phyloP scores from a whole-genome alignment of 1,140 invertebrate species.

The Luehdorfia chinensis region DNA sequence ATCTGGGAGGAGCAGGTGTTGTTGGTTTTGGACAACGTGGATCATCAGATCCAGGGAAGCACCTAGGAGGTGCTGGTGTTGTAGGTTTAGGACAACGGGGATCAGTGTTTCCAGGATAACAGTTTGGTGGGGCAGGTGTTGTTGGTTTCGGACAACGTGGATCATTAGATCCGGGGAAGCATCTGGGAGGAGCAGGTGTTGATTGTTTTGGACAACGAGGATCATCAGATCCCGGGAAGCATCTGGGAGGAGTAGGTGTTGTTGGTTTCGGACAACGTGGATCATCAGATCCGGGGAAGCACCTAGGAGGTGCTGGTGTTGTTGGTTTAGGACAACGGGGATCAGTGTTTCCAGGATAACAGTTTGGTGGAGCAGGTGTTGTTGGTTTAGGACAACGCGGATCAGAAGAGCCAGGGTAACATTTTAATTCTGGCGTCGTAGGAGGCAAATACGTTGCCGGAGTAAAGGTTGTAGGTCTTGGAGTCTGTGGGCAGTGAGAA shows the following conservation, averaged over 20 bases:
- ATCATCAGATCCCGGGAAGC: conserved; percentile 38
- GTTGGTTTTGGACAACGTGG: conserved; percentile 57
- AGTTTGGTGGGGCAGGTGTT: conserved; percentile 25
- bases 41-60: conserved; percentile 54
- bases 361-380: conserved; percentile 37
- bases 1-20: conserved; percentile 42
- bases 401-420: conserved; percentile 52
- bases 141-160: conserved; percentile 34
- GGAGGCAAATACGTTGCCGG: conserved; percentile 28
- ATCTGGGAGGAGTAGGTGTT: conserved; percentile 28
- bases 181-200: conserved; percentile 28
- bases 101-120: conserved; percentile 44
- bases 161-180: conserved; percentile 38
- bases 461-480: conserved; percentile 25
- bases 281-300: conserved; percentile 62
- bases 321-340: conserved; percentile 27
- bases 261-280: conserved; percentile 44
- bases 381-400: conserved; percentile 52
- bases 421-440: conserved; percentile 50
- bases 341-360: conserved; percentile 70
- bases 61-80: conserved; percentile 28
- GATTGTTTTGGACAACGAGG: conserved; percentile 45
- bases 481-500: conserved; percentile 47
- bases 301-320: conserved; percentile 24
- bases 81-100: conserved; percentile 55